Conservation (phyloP, 2,113 vertebrate species). For the Callospermophilus lateralis region DNA sequence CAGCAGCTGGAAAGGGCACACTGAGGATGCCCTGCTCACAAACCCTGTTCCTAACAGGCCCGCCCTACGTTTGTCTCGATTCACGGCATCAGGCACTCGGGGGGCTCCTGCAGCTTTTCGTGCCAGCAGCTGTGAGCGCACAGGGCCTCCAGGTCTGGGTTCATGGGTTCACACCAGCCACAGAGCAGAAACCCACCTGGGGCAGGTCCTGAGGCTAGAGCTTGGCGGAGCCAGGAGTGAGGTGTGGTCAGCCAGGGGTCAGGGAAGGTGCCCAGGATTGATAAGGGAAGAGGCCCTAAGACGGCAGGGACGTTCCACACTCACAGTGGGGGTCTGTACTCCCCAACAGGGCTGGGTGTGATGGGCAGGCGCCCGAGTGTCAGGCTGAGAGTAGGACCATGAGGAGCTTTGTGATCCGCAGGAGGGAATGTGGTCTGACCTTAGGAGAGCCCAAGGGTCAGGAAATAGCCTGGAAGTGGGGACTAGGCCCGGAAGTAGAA, state of each 20-base stretch:
- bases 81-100: rapidly evolving
- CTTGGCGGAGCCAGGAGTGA: too few species aligned
- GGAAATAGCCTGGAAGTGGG: too few species aligned
- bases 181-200: background rate
- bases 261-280: background rate
- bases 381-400: too few species aligned
- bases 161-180: background rate
- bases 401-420: background rate
- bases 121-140: too few species aligned
- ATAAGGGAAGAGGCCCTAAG: background rate
- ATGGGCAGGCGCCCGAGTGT: background rate
- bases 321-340: background rate
- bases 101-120: background rate
- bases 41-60: too few species aligned
- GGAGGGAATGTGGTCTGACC: too few species aligned
- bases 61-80: background rate
- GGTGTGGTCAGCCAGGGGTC: too few species aligned
- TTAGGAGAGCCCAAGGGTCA: too few species aligned
- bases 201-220: too few species aligned
- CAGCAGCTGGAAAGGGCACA: too few species aligned
- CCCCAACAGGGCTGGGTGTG: background rate
- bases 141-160: background rate
- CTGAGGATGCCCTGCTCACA: too few species aligned
- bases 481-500: too few species aligned
- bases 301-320: background rate